Base-by-base conservation (phyloP, 2,797 vertebrate species). In the Parauchenoglanis ngamensis region DNA sequence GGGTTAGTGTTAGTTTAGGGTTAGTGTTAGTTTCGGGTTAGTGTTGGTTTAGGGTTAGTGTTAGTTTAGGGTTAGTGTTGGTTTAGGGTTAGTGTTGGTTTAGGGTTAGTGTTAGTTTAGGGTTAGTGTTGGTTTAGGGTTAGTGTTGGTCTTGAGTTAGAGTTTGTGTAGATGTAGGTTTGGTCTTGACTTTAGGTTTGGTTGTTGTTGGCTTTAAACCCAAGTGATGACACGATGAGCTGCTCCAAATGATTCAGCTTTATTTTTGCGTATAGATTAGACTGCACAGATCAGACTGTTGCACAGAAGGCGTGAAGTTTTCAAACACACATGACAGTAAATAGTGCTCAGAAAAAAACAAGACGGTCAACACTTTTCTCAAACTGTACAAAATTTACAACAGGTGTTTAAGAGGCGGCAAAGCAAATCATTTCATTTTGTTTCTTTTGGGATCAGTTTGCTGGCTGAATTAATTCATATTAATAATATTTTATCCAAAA, bases 331-430 rank as follows among this genome's bases (percentile, higher is more conserved):
- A 94, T 95, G 95, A 96, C 96, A 97, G 98, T 97, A 98, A 98
- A 97, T 97, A 97, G 93, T 89, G 84, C 77, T 95, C 95, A 94
- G 95, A 95, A 97, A 96, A 97, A 94, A 95, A 96, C 96, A 95
- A 96, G 96, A 97, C 95, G 93, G 94, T 92, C 91, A 92, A 96
- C 95, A 96, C 93, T 92, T 96, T 96, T 35, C 94, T 95, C 95
- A 94, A 96, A 97, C 97, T 98, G 96, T 98, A 99, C 97, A 99
- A 97, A 96, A 98, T 97, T 95, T 98, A 98, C 97, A 98, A 94
- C 97, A 97, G 93, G 93, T 93, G 92, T 94, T 89, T 93, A 86
- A 90, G 94, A 94, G 94, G 93, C 95, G 92, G 94, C 91, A 91
- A 90, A 93, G 6, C 23, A 19, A 70, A 86, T 8, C 80, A 59